A percentile compares a stretch with the other conserved stretches of the same genome.
phyloP scores from a whole-genome alignment of 2,888 invertebrate species.

The Cancer borealis region DNA sequence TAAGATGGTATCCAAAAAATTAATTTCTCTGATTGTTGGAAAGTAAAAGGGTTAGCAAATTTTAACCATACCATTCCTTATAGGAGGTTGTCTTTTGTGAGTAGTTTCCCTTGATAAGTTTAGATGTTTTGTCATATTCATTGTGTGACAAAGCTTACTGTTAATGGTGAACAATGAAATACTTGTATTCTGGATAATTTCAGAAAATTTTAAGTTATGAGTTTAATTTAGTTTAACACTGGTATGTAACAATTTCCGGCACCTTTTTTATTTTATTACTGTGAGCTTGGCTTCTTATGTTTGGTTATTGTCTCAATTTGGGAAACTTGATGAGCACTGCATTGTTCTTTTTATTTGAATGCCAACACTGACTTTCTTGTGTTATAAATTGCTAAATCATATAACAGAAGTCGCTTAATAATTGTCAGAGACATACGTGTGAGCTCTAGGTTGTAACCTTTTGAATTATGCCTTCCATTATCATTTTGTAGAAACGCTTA shows the following conservation, averaged over 20 bases:
- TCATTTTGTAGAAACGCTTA: background rate
- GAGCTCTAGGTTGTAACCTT: background rate
- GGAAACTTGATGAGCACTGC: background rate
- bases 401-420: background rate
- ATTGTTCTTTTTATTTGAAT: background rate
- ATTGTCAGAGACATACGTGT: background rate
- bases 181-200: background rate
- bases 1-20: background rate
- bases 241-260: background rate
- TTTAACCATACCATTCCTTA: background rate
- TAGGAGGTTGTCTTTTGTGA: background rate
- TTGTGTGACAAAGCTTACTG: background rate
- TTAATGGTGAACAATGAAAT: background rate
- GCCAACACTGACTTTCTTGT: background rate
- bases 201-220: background rate
- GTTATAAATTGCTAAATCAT: background rate
- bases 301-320: background rate
- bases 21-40: background rate
- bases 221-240: background rate
- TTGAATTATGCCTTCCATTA: background rate
- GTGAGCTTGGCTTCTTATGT: conserved; percentile 5
- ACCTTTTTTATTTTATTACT: conserved; percentile 11
- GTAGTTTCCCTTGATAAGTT: background rate
- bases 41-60: background rate
- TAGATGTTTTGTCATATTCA: background rate